Conservation (phyloP, 2,888 invertebrate genomes). For the Phortica magna region DNA sequence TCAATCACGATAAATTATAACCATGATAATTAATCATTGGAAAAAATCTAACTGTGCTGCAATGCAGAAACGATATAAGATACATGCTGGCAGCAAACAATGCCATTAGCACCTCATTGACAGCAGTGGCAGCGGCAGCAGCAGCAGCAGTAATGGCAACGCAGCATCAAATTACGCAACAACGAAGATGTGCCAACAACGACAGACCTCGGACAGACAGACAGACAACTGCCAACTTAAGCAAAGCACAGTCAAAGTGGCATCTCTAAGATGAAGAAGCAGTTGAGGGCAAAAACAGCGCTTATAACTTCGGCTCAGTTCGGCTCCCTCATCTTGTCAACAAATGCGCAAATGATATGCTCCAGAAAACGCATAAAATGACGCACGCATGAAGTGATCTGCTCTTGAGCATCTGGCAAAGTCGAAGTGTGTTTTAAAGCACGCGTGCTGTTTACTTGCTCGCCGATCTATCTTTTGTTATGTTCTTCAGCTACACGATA, state of each 20-base stretch:
- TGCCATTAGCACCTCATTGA: constrained; percentile 69
- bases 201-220: constrained; percentile 10
- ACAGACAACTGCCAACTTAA: background rate
- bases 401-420: background rate
- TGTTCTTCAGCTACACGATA: constrained; percentile 50
- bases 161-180: constrained; percentile 58
- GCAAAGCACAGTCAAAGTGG: constrained; percentile 31
- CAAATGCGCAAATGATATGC: constrained; percentile 52
- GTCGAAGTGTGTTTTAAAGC: background rate
- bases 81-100: constrained; percentile 38
- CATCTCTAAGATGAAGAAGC: too few relatives aligned
- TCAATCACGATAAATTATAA: constrained; percentile 8
- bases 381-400: background rate
- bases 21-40: constrained; percentile 9
- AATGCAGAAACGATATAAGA: constrained; percentile 6
- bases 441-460: constrained; percentile 55
- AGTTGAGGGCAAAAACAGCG: too few relatives aligned
- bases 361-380: constrained; percentile 52
- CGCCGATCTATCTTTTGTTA: constrained; percentile 39
- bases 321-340: background rate
- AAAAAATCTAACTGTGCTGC: constrained; percentile 52
- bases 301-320: too few relatives aligned
- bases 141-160: background rate
- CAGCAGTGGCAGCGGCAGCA: constrained; percentile 43
- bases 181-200: constrained; percentile 4